Evolutionary conservation across 2,797 vertebrate species (phyloP).

Genomic region (Tenualosa ilisha): DNA sequence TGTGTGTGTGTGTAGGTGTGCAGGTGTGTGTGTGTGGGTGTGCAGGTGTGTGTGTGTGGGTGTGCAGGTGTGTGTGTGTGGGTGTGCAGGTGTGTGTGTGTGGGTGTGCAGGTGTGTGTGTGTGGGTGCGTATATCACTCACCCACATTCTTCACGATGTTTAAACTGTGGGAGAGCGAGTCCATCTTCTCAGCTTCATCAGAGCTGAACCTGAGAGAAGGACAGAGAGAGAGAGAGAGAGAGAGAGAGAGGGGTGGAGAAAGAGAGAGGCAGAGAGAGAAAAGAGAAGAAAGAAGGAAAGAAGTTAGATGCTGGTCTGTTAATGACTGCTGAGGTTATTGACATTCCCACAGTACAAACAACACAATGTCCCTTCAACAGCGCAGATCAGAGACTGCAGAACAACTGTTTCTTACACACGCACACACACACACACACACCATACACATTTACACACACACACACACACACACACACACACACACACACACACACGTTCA

Average conservation of each 20-base stretch:
- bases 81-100: background rate
- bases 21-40: slow-evolving; percentile 14
- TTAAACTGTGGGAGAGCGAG: slow-evolving; percentile 63
- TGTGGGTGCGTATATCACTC: slow-evolving; percentile 51
- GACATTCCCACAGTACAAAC: too few species aligned
- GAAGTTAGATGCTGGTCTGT: background rate
- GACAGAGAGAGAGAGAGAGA: background rate
- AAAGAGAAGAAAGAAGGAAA: background rate
- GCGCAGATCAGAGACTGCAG: too few species aligned
- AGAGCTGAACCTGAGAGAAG: slow-evolving; percentile 57
- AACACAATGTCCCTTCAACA: too few species aligned
- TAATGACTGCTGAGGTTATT: too few species aligned
- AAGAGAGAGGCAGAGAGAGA: slow-evolving; percentile 33
- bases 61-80: background rate
- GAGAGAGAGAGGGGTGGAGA: background rate
- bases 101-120: background rate
- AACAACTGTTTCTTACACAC: too few species aligned
- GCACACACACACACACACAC: slow-evolving; percentile 19
- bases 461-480: slow-evolving; percentile 13
- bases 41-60: background rate
- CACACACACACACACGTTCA: background rate
- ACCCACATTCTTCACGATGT: slow-evolving; percentile 74
- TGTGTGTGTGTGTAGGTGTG: background rate
- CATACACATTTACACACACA: slow-evolving; percentile 1
- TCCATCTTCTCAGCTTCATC: slow-evolving; percentile 60